These are phyloP conservation scores for Paguma larvata DNA, from an alignment of 2,797 vertebrate species.

Conservation along the genomic window DNA sequence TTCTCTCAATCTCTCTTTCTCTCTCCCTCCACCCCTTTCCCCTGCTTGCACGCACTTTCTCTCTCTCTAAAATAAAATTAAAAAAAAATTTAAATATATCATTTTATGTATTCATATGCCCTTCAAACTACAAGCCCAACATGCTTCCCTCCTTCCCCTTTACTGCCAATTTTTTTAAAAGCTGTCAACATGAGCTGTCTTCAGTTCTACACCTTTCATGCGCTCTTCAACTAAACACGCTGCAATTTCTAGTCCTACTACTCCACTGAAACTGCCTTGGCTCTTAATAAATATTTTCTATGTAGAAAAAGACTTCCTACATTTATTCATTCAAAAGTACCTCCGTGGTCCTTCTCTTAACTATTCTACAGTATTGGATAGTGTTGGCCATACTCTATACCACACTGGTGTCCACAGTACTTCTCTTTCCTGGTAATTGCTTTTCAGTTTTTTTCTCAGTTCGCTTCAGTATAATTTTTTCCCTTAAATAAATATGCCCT, in stretches of 20 bases:
- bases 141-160: neutral
- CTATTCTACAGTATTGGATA: neutral
- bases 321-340: neutral
- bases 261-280: neutral
- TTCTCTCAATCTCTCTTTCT: too few species aligned
- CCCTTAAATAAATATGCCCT: neutral
- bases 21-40: too few species aligned
- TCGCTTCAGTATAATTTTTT: neutral
- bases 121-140: neutral
- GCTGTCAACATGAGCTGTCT: neutral
- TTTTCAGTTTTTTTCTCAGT: conserved; percentile 38
- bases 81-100: too few species aligned
- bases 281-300: neutral
- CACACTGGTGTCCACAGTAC: neutral
- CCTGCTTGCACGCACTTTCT: too few species aligned
- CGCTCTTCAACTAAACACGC: neutral
- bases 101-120: neutral
- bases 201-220: neutral
- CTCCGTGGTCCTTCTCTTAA: neutral
- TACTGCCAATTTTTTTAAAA: neutral
- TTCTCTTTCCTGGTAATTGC: neutral
- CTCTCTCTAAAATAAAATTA: too few species aligned
- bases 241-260: neutral
- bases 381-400: neutral
- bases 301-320: neutral